Percentiles rank a stretch among this genome's conserved stretches.
Conservation (phyloP, 2,888 invertebrate species). For the Litoditis marina region DNA sequence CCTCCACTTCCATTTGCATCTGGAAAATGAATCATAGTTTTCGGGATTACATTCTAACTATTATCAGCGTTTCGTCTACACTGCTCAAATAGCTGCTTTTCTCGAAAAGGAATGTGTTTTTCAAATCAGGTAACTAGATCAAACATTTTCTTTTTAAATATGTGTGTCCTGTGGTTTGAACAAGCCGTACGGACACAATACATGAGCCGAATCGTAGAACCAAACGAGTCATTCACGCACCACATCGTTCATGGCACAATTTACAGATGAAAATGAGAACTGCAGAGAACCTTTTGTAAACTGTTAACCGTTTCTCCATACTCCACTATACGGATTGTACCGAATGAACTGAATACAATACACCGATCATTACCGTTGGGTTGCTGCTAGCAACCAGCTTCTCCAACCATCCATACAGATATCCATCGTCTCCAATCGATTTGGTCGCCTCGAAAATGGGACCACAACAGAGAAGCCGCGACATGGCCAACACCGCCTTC, state of each 20-base stretch:
- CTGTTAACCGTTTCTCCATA: neutral
- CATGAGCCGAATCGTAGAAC: too few relatives aligned
- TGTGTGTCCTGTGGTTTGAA: too few relatives aligned
- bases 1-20: conserved; percentile 85
- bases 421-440: conserved; percentile 70
- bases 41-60: neutral
- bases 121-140: too few relatives aligned
- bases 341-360: neutral
- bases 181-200: too few relatives aligned
- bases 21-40: conserved; percentile 64
- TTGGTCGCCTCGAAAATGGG: conserved; percentile 77
- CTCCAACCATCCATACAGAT: conserved; percentile 87
- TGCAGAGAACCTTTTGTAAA: neutral
- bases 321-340: neutral
- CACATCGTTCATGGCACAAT: too few relatives aligned
- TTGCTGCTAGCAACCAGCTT: conserved; percentile 82
- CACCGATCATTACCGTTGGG: conserved; percentile 58
- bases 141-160: too few relatives aligned
- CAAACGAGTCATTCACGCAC: too few relatives aligned
- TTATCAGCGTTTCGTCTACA: too few relatives aligned
- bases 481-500: conserved; percentile 79
- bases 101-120: too few relatives aligned
- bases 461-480: conserved; percentile 89
- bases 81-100: too few relatives aligned
- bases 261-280: neutral